Base-by-base conservation (phyloP, 2,113 vertebrate genomes). In the Oncorhynchus masou region DNA sequence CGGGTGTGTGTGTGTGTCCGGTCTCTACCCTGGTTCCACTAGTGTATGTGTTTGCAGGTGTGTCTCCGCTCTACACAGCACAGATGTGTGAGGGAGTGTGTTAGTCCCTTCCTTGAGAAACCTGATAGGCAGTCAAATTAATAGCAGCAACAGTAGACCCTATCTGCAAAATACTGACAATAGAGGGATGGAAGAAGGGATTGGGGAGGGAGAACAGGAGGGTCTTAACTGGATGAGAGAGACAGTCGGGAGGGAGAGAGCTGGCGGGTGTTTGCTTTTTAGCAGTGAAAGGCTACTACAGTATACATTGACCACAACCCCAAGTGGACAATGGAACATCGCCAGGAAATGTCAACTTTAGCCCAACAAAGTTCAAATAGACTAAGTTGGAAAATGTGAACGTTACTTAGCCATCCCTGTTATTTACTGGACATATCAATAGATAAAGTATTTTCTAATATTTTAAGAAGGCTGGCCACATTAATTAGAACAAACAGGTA, bases 131-230 rank as follows among this genome's bases (percentile, higher is more conserved):
- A n/a, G n/a, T n/a, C n/a, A n/a, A n/a, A n/a, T n/a, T n/a, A n/a
- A n/a, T n/a, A n/a, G n/a, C n/a, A n/a, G n/a, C n/a, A n/a, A n/a
- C n/a, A n/a, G n/a, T n/a, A n/a, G n/a, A n/a, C n/a, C n/a, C n/a
- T n/a, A n/a, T 66, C 51, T 69, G 24, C 3, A 48, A 84, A 66
- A 67, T 29, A 74, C 75, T 48, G 76, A 12, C 57, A 71, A 27
- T 29, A 27, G 75, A 77, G 85, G 77, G 73, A 31, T 12, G 76
- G 80, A 75, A 70, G 57, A 29, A 24, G 1, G 24, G 71, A 70
- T 24, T 1, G n/a, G 71, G 71, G 67, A 80, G 72, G 60, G 70
- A 62, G n/a, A 76, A 71, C 74, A 79, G 86, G 86, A 85, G 87
- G 79, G 81, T 73, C 85, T 75, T 74, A 39, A 68, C 19, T 54